Conservation (phyloP, 2,113 vertebrate genomes). For the Salminus brasiliensis region DNA sequence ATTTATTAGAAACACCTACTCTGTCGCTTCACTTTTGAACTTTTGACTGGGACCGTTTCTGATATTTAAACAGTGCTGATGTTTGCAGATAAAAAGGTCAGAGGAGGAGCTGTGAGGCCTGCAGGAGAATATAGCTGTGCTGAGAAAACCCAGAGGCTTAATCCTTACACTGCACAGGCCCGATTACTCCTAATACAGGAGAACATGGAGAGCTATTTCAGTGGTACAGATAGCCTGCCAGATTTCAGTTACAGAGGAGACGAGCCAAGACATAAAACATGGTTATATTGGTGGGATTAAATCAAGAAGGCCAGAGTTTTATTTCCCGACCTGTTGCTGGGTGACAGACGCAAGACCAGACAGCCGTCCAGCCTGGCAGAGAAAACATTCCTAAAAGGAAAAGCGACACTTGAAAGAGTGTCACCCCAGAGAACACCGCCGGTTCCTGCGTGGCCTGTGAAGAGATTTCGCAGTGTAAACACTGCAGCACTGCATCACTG, state of each 20-base stretch:
- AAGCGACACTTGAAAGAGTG: not conserved
- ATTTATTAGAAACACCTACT: too few relatives aligned
- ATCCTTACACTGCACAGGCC: not conserved
- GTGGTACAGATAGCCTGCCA: not conserved
- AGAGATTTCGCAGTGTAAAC: constrained; percentile 65
- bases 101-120: not conserved
- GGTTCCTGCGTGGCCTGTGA: not conserved
- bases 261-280: constrained; percentile 20
- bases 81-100: not conserved
- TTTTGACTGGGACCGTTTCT: too few relatives aligned
- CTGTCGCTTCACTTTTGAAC: too few relatives aligned
- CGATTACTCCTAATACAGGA: not conserved
- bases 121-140: not conserved
- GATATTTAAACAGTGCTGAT: too few relatives aligned
- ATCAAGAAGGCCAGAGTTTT: not conserved
- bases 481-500: constrained; percentile 45
- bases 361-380: not conserved
- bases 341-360: not conserved
- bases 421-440: constrained; percentile 5
- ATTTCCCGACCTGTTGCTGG: constrained; percentile 14
- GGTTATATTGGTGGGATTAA: not conserved
- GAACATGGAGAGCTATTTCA: not conserved
- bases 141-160: not conserved
- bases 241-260: not conserved
- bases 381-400: not conserved